These are phyloP conservation scores for Gallirallus australis DNA, from an alignment of 2,797 vertebrate genomes.

Conservation along the genomic window DNA sequence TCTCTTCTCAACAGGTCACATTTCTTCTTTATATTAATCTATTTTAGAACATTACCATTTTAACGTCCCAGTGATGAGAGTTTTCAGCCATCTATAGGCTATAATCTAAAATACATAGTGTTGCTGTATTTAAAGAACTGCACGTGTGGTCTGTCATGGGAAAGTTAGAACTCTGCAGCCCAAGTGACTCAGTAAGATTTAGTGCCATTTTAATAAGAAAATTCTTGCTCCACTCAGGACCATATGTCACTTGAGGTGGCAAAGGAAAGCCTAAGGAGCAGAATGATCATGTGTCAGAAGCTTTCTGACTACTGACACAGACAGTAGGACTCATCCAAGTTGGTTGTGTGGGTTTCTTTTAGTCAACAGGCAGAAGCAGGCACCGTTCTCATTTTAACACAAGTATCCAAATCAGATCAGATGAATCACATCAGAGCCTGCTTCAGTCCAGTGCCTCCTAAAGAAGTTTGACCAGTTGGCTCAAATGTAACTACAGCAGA, in stretches of 20 bases:
- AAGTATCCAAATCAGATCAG: slow-evolving; percentile 3
- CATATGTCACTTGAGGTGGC: neutral
- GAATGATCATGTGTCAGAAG: neutral
- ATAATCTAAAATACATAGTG: neutral
- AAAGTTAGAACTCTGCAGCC: neutral
- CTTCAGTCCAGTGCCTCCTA: neutral
- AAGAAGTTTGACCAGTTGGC: neutral
- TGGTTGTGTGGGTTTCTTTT: neutral
- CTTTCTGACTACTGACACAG: neutral
- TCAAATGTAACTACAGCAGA: neutral
- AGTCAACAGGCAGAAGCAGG: neutral
- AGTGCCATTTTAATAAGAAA: neutral
- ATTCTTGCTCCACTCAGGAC: neutral
- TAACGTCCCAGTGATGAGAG: neutral
- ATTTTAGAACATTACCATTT: neutral
- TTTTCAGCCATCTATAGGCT: neutral
- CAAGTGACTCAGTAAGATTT: neutral
- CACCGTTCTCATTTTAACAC: neutral
- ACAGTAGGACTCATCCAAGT: neutral
- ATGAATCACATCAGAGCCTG: neutral
- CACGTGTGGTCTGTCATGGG: neutral
- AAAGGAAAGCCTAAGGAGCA: neutral
- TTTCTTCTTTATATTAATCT: neutral
- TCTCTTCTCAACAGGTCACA: neutral
- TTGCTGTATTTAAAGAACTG: neutral